These are phyloP conservation scores for Drosophila pegasa DNA, from an alignment of 2,888 invertebrate genomes.

Conservation along the genomic window DNA sequence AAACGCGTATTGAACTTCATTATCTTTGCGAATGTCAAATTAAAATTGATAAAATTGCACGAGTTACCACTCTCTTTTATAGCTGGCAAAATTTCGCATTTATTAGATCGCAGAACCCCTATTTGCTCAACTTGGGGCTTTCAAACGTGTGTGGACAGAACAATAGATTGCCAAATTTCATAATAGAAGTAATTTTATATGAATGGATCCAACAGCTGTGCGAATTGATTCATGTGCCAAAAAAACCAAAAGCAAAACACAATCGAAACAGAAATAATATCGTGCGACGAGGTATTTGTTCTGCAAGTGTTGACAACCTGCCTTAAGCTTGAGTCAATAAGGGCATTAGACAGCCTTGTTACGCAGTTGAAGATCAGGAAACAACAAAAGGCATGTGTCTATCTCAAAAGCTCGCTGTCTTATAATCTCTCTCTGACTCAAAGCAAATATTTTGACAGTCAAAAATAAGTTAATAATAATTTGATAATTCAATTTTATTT, in stretches of 20 bases:
- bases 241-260: neutral
- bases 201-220: neutral
- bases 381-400: neutral
- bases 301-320: too few species aligned
- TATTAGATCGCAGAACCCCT: neutral
- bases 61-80: neutral
- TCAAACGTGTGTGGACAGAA: neutral
- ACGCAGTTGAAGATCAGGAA: neutral
- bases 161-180: neutral
- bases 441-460: too few species aligned
- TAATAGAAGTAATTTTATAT: neutral
- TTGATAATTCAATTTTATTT: too few species aligned
- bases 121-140: neutral
- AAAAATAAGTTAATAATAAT: too few species aligned
- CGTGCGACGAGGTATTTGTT: neutral
- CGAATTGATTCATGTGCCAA: constrained; percentile 1
- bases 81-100: neutral
- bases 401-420: too few species aligned
- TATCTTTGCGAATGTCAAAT: neutral
- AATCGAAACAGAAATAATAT: neutral
- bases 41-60: neutral
- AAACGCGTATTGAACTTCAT: constrained; percentile 5
- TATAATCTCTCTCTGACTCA: too few species aligned
- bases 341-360: neutral
- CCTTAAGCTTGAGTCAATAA: neutral